These are phyloP conservation scores for Salvator merianae DNA, from an alignment of 2,113 vertebrate species.

Conservation along the genomic window DNA sequence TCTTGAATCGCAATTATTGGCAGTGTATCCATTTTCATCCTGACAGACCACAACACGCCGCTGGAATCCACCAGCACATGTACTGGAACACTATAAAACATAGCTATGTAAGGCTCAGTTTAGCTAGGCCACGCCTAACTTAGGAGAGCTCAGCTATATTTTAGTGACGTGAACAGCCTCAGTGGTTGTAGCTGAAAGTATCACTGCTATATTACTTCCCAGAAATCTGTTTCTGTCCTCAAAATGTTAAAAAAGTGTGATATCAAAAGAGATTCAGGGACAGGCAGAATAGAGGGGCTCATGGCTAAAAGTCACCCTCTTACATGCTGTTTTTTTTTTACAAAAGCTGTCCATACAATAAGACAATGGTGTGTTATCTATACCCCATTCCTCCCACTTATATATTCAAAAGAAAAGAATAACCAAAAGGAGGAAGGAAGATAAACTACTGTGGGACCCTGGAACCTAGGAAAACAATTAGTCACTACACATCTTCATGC, in stretches of 20 bases:
- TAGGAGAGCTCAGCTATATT: background rate
- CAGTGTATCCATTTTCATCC: slow-evolving; percentile 92
- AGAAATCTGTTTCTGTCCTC: background rate
- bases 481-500: no score
- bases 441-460: no score
- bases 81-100: slow-evolving; percentile 92
- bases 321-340: no score
- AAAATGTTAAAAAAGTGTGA: background rate
- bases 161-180: background rate
- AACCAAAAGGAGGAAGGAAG: no score
- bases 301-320: no score
- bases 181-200: background rate
- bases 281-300: background rate
- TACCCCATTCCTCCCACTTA: no score
- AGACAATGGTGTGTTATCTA: no score
- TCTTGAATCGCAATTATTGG: slow-evolving; percentile 87
- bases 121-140: background rate
- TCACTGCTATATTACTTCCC: background rate
- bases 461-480: no score
- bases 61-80: slow-evolving; percentile 95
- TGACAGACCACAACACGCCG: slow-evolving; percentile 97
- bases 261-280: background rate
- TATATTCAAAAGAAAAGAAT: no score
- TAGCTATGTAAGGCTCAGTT: background rate
- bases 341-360: no score